A percentile compares a stretch with the other conserved stretches of the same genome.
These are phyloP conservation scores for Dolichotis patagonum DNA, from an alignment of 2,113 vertebrate genomes.

Conservation along the genomic window DNA sequence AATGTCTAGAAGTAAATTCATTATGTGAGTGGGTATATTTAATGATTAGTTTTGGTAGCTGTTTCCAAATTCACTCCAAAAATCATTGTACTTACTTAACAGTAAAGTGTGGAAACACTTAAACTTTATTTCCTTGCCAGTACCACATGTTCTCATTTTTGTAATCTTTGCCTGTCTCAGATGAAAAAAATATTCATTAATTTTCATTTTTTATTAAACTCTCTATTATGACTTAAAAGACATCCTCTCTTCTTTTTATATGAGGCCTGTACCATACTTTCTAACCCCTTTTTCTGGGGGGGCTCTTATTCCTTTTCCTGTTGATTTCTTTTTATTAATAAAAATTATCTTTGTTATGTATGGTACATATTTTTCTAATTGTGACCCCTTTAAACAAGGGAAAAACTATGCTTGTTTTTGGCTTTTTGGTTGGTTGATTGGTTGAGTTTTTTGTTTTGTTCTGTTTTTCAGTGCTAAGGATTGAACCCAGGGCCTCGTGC, in stretches of 20 bases:
- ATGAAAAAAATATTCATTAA: conserved; percentile 49
- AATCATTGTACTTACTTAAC: not conserved
- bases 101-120: not conserved
- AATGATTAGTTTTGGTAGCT: not conserved
- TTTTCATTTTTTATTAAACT: conserved; percentile 14
- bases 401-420: not conserved
- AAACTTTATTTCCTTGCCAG: not conserved
- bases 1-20: not conserved
- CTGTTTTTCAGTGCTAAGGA: not conserved
- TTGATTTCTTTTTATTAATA: conserved; percentile 28
- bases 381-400: not conserved
- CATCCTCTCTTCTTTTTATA: not conserved
- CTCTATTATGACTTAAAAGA: conserved; percentile 15
- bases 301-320: not conserved
- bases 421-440: not conserved
- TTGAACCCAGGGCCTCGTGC: not conserved
- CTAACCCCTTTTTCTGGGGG: not conserved
- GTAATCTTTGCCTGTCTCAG: not conserved
- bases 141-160: not conserved
- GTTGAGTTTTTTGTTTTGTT: not conserved
- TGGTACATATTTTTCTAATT: conserved; percentile 24
- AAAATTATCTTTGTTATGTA: not conserved
- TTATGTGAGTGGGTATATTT: not conserved
- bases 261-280: not conserved
- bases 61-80: not conserved